These are phyloP conservation scores for Luidia sarsii DNA, from an alignment of 53 echinoderm and acorn worm genomes.

Conservation along the genomic window DNA sequence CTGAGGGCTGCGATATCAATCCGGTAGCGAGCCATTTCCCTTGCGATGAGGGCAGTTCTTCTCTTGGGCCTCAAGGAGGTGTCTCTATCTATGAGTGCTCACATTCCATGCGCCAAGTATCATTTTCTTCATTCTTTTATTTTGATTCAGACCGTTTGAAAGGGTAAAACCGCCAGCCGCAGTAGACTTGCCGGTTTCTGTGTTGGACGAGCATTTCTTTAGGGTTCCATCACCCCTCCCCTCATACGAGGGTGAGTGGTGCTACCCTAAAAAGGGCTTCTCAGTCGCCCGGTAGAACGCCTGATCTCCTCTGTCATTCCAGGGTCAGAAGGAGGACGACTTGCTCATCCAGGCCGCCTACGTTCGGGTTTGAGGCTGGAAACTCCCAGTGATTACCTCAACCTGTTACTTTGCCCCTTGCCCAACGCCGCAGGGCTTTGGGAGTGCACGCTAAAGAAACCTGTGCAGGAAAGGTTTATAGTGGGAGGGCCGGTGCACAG, in stretches of 20 bases:
- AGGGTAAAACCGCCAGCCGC: constrained; percentile 33
- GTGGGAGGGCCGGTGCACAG: too few relatives aligned
- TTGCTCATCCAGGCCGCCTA: constrained; percentile 14
- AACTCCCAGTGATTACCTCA: constrained; percentile 50
- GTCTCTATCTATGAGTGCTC: constrained; percentile 9
- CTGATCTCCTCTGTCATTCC: constrained; percentile 25
- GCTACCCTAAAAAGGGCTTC: constrained; percentile 41
- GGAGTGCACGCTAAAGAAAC: too few relatives aligned
- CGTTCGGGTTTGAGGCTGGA: constrained; percentile 36
- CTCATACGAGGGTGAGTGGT: too few relatives aligned
- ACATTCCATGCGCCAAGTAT: constrained; percentile 21
- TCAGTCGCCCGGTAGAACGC: constrained; percentile 29
- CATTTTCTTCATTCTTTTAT: background rate
- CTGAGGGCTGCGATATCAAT: too few relatives aligned
- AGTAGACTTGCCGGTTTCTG: constrained; percentile 19
- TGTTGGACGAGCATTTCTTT: constrained; percentile 15
- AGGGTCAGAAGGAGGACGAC: background rate
- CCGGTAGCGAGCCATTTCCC: background rate
- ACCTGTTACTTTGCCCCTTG: constrained; percentile 44
- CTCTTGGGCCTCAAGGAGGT: constrained; percentile 9
- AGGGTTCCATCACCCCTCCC: constrained; percentile 33
- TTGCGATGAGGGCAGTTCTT: constrained; percentile 1
- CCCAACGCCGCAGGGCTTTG: too few relatives aligned
- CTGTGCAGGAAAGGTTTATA: too few relatives aligned
- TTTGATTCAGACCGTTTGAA: constrained; percentile 20